These are phyloP conservation scores for Ophion ventricosus DNA, from an alignment of 2,888 invertebrate species.

Conservation along the genomic window DNA sequence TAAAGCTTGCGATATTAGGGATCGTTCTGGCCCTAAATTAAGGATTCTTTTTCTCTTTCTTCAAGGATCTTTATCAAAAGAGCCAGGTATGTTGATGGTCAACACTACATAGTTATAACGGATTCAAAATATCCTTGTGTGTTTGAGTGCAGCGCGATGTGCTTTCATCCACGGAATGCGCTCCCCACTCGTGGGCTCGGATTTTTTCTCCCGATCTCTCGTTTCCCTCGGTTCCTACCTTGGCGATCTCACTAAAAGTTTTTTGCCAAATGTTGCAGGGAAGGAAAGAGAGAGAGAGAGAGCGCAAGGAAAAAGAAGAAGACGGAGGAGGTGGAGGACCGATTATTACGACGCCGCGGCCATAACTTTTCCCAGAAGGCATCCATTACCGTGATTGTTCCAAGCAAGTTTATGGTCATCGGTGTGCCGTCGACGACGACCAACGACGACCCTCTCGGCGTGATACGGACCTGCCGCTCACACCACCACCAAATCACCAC, in stretches of 20 bases:
- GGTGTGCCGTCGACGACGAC: conserved; percentile 57
- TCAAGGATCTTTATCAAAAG: too few relatives aligned
- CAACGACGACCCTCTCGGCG: conserved; percentile 42
- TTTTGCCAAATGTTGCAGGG: conserved; percentile 50
- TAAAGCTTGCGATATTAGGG: too few relatives aligned
- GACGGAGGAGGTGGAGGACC: conserved; percentile 62
- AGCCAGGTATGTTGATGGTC: neutral
- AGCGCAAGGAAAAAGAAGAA: conserved; percentile 18
- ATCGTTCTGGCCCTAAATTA: too few relatives aligned
- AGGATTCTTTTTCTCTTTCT: too few relatives aligned
- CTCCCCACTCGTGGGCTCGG: conserved; percentile 1
- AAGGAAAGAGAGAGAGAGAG: conserved; percentile 17
- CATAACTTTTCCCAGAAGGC: conserved; percentile 78
- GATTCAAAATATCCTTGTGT: neutral
- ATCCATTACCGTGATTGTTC: conserved; percentile 79
- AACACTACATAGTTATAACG: neutral
- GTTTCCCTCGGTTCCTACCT: conserved; percentile 46
- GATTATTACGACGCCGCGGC: conserved; percentile 76
- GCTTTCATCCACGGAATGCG: conserved; percentile 16
- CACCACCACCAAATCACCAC: conserved; percentile 43
- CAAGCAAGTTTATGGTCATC: conserved; percentile 73
- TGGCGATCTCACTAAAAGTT: conserved; percentile 52
- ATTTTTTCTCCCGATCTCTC: conserved; percentile 17
- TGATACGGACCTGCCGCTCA: conserved; percentile 50
- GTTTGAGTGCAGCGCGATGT: neutral